Base-by-base conservation (phyloP, 2,888 invertebrate species). In the Drosophila picticornis region DNA sequence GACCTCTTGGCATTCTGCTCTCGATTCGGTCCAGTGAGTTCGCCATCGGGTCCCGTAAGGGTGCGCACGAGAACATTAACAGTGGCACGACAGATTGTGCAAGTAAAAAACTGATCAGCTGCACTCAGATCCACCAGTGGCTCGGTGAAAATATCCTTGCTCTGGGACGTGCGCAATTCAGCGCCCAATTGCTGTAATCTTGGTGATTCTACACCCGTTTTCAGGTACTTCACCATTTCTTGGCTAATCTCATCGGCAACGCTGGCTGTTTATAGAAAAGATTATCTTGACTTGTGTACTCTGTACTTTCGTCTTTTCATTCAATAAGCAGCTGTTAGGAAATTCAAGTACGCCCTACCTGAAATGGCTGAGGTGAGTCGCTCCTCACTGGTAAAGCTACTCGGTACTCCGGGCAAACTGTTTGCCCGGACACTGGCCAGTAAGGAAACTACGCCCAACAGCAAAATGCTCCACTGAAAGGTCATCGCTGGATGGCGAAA, bases 31-130 rank as follows among this genome's bases (percentile, higher is more conserved):
- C 86, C 90, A 51, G 77, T 91, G 27, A 94, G 94, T 40, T 94
- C 93, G 0, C 94, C 90, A 29, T 93, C 91, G 0, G 95, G 95
- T 0, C 94, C 93, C 0, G 94, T 94, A 9, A 95, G 92, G 13
- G 93, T 93, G 4, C 93, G 81, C 0, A 69, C 52, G 0, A 92
- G 0, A 3, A 92, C 88, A 25, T 80, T 90, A 4, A 91, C 65
- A 0, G 88, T 75, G 2, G 93, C 89, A 0, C 91, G 87, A 46
- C 93, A 93, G 0, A 90, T 46, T 9, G 91, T 90, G 64, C 93
- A 93, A 0, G 84, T 40, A 13, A 92, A 88, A 29, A 83, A 91
- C 77, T 93, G 80, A 82, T 92, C 88, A 0, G 64, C 57, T 0
- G 77, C 16, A 1, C 77, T 72, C 1, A 93, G 58, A 16, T 92